phyloP scores from a whole-genome alignment of 2,113 vertebrate species.

The Malurus melanocephalus region DNA sequence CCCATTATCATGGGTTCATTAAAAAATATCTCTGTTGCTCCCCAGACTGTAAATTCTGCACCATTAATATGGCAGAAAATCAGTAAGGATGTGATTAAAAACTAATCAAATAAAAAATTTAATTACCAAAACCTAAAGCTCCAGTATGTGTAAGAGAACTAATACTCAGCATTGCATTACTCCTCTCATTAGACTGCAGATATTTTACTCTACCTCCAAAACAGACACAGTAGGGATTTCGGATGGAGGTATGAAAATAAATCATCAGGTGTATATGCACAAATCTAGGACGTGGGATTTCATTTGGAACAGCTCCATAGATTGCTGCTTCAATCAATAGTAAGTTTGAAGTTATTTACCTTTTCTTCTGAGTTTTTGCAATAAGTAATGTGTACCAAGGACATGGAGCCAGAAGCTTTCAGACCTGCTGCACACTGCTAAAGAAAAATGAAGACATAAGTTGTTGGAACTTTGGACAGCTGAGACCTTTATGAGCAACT shows the following conservation, averaged over 20 bases:
- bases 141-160: neutral
- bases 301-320: neutral
- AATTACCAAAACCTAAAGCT: neutral
- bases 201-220: neutral
- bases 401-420: neutral
- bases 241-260: neutral
- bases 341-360: neutral
- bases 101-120: neutral
- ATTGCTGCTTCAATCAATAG: neutral
- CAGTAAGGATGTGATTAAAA: neutral
- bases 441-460: neutral
- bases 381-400: neutral
- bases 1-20: neutral
- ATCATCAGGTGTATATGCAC: neutral
- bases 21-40: neutral
- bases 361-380: neutral
- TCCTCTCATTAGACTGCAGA: neutral
- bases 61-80: neutral
- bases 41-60: neutral
- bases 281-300: neutral
- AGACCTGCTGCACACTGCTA: neutral
- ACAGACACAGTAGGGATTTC: neutral
- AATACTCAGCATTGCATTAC: neutral
- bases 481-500: neutral
- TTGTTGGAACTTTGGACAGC: neutral